Evolutionary conservation across 2,888 invertebrate species (phyloP).

Genomic region (Hydraecia micacea): DNA sequence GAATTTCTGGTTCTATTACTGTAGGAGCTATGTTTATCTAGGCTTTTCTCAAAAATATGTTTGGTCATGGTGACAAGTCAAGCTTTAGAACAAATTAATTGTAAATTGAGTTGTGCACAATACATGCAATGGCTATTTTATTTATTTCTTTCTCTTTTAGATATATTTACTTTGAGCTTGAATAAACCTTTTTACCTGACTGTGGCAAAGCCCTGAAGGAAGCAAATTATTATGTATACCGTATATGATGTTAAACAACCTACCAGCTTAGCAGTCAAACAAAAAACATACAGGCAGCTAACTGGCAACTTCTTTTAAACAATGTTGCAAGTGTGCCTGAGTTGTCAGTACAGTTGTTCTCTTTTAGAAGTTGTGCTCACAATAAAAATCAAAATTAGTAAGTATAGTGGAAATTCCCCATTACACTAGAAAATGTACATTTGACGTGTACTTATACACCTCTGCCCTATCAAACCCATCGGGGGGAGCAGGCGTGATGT

Average conservation of each 20-base stretch:
- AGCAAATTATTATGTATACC: background rate
- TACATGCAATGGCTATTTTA: background rate
- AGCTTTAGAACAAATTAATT: too few relatives aligned
- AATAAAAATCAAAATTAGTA: too few relatives aligned
- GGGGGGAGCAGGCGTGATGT: background rate
- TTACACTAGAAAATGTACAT: too few relatives aligned
- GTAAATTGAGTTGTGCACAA: background rate
- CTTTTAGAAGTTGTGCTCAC: too few relatives aligned
- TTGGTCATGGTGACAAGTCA: too few relatives aligned
- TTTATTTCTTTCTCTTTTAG: background rate
- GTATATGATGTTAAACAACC: background rate
- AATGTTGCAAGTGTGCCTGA: background rate
- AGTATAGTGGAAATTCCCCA: too few relatives aligned
- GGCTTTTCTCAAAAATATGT: too few relatives aligned
- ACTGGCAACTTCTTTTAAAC: background rate
- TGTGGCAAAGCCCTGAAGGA: background rate
- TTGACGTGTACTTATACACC: too few relatives aligned
- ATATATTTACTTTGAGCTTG: conserved; percentile 2
- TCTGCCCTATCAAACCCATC: too few relatives aligned
- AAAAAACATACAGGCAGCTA: background rate
- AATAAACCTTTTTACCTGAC: background rate
- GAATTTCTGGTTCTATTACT: too few relatives aligned
- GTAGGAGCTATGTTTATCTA: too few relatives aligned
- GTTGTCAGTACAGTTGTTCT: background rate
- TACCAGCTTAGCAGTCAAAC: background rate